Evolutionary conservation across 2,888 invertebrate species (phyloP).

Genomic region (Ferdinandea cuprea): DNA sequence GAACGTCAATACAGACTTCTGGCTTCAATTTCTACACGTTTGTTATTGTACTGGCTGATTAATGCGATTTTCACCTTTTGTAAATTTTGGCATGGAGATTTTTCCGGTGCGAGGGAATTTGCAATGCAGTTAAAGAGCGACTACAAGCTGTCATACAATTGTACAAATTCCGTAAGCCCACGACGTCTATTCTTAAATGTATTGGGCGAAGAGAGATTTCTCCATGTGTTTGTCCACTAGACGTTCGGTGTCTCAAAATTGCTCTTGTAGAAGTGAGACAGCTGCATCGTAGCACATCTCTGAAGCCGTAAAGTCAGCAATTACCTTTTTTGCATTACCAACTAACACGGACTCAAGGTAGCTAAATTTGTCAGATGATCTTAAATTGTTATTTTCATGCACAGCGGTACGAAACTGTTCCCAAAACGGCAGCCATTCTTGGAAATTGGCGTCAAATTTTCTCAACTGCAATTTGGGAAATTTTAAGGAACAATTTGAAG

Average conservation of each 20-base stretch:
- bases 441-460: no score
- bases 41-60: constrained; percentile 1
- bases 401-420: no score
- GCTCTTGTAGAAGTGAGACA: constrained; percentile 32
- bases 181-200: constrained; percentile 14
- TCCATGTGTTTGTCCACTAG: constrained; percentile 34
- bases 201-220: constrained; percentile 20
- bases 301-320: constrained; percentile 21
- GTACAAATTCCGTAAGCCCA: background rate
- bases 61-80: no score
- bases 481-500: no score
- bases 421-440: no score
- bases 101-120: background rate
- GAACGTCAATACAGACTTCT: no score
- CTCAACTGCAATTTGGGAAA: no score
- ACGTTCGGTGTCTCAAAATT: constrained; percentile 25
- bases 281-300: constrained; percentile 35
- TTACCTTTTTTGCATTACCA: constrained; percentile 43
- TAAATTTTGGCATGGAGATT: background rate
- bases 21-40: constrained; percentile 3
- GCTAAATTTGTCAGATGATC: constrained; percentile 53
- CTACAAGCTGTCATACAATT: background rate
- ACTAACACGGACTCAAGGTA: constrained; percentile 48
- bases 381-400: no score
- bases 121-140: constrained; percentile 25